Evolutionary conservation across 2,797 vertebrate species (phyloP).

Genomic region (Heterohyrax brucei): DNA sequence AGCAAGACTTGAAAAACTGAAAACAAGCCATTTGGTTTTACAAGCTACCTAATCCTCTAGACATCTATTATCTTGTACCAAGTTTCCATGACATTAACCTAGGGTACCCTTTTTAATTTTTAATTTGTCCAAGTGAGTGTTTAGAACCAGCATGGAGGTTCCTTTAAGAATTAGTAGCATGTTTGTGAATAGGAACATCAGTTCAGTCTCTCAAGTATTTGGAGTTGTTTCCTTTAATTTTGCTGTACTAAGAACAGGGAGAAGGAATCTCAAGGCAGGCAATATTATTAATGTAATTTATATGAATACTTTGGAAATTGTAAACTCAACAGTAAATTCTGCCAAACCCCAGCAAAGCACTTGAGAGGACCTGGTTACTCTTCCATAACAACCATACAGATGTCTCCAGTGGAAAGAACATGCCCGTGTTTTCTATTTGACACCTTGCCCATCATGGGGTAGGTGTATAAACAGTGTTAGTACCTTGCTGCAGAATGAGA

Average conservation of each 20-base stretch:
- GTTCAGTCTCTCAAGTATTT: neutral
- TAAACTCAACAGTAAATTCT: neutral
- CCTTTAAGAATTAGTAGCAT: neutral
- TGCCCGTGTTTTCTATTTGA: no score
- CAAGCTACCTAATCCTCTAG: neutral
- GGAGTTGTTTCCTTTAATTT: neutral
- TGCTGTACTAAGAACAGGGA: neutral
- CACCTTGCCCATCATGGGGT: neutral
- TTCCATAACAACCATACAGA: neutral
- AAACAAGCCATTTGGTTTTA: neutral
- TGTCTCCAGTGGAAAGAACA: neutral
- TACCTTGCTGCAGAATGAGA: neutral
- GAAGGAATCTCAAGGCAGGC: neutral
- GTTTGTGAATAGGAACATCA: neutral
- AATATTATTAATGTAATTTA: neutral
- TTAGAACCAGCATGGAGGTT: neutral
- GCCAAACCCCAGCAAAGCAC: neutral
- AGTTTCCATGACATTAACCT: neutral
- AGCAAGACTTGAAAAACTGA: neutral
- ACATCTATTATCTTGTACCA: neutral
- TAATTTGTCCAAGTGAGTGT: conserved; percentile 17
- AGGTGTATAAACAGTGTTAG: neutral
- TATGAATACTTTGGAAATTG: neutral
- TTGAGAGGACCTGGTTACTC: neutral
- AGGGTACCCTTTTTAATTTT: neutral